Evolutionary conservation across 2,888 invertebrate species (phyloP), one percentile per base, ranked within the genome.

Genomic region (Lypha dubia): DNA sequence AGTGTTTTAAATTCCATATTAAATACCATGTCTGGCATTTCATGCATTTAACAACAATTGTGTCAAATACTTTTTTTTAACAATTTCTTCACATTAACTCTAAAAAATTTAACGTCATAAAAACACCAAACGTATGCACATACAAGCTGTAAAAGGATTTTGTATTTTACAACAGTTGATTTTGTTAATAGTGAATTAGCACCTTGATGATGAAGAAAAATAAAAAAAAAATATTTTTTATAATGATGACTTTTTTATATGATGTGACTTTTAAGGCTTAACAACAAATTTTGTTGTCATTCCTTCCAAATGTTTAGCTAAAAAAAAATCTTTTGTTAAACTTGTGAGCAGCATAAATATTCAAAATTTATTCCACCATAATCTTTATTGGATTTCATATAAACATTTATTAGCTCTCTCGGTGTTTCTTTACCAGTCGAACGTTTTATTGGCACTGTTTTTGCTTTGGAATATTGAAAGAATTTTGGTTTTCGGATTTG

Each of bases 101-200:
- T 68, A 35, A 17, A 58, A 60, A 60, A 80, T 76, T 22, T 44
- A 81, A 79, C 65, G 75, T 71, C 32, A 38, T 73, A 46, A 79
- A 63, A 49, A 22, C 22, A 35, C n/a, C n/a, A n/a, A n/a, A n/a
- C n/a, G n/a, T 28, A 28, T 7, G 20, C 6, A 38, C 13, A 8
- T 41, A 22, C 32, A 11, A 35, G 51, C 28, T 71, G 70, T 79
- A 80, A 73, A 85, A 86, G 85, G 86, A 85, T 82, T 85, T 28
- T 67, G 22, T 65, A 5, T 51, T 86, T 87, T 84, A 86, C 38
- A 68, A 80, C 84, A 79, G 80, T 84, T 84, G 70, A 83, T 71
- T 81, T 83, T 84, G 68, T 87, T 87, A 87, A 87, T 87, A 79
- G 86, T 85, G 84, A 87, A 87, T 87, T 87, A 87, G 87, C 87